These are phyloP conservation scores for Deilephila porcellus DNA, from an alignment of 2,888 invertebrate species.

Conservation along the genomic window DNA sequence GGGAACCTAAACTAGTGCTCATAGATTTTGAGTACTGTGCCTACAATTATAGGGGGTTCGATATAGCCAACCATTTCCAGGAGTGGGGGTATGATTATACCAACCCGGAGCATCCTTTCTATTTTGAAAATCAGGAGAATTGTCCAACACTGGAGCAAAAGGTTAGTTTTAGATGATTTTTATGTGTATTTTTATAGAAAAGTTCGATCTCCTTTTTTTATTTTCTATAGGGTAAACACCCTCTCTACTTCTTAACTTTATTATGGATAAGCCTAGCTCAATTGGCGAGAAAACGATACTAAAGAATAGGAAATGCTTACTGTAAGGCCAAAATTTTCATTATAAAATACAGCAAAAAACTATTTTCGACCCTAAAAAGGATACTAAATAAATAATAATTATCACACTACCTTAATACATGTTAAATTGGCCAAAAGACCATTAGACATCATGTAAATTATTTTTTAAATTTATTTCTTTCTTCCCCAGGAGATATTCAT, in stretches of 20 bases:
- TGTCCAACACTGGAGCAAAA: slow-evolving; percentile 92
- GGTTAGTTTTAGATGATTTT: slow-evolving; percentile 69
- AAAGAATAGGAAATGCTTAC: no score
- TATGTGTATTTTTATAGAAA: background rate
- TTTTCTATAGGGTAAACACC: background rate
- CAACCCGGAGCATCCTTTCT: slow-evolving; percentile 90
- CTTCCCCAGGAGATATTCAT: slow-evolving; percentile 85
- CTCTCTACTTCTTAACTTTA: no score
- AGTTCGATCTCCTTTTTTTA: background rate
- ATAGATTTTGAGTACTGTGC: slow-evolving; percentile 98
- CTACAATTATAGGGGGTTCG: slow-evolving; percentile 95
- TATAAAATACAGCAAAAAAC: no score
- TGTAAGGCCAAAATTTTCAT: no score
- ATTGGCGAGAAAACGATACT: no score
- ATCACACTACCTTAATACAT: no score
- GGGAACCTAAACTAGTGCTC: slow-evolving; percentile 88
- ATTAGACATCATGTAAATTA: no score
- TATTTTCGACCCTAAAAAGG: no score
- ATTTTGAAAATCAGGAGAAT: slow-evolving; percentile 86
- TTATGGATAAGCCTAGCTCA: no score
- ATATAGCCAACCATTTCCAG: slow-evolving; percentile 96
- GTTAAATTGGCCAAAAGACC: no score
- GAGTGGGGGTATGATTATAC: slow-evolving; percentile 97
- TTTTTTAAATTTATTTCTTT: background rate
- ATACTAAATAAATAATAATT: no score